phyloP scores from a whole-genome alignment of 1,140 invertebrate species.

The Aradophagus sp. region DNA sequence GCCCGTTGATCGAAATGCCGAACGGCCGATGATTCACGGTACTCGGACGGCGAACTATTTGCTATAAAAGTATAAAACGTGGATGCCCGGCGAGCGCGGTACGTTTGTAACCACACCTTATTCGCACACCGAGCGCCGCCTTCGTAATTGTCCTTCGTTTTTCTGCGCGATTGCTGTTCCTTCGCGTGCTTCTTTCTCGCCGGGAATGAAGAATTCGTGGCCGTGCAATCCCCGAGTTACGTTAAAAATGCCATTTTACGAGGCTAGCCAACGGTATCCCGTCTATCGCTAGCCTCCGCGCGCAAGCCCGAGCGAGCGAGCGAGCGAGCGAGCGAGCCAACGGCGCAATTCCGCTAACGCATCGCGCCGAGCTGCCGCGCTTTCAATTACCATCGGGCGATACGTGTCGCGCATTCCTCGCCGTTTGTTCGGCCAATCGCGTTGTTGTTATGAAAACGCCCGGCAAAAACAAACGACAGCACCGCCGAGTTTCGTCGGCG shows the following conservation, averaged over 20 bases:
- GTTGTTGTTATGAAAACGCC: constrained; percentile 12
- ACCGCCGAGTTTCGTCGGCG: too few species aligned
- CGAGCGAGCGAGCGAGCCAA: too few species aligned
- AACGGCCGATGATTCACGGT: constrained; percentile 39
- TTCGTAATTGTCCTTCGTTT: constrained; percentile 55
- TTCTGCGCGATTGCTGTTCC: constrained; percentile 55
- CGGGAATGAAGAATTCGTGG: constrained; percentile 57
- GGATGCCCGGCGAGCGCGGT: constrained; percentile 49
- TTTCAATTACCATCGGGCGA: constrained; percentile 48
- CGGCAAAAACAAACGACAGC: neutral
- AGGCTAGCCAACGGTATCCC: constrained; percentile 64
- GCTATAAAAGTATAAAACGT: constrained; percentile 54
- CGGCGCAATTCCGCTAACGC: constrained; percentile 44
- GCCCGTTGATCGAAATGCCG: constrained; percentile 44
- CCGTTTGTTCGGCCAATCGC: constrained; percentile 37
- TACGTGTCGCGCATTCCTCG: constrained; percentile 44
- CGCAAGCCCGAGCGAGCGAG: too few species aligned
- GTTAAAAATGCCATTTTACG: constrained; percentile 68
- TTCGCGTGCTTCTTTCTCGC: constrained; percentile 61
- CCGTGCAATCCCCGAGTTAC: constrained; percentile 62
- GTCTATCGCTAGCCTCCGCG: too few species aligned
- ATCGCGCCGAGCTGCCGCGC: constrained; percentile 30
- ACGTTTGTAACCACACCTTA: constrained; percentile 57
- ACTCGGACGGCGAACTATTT: constrained; percentile 54
- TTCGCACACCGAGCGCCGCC: constrained; percentile 50